These are phyloP conservation scores for Nipponia nippon DNA, from an alignment of 2,113 vertebrate species.

Conservation along the genomic window DNA sequence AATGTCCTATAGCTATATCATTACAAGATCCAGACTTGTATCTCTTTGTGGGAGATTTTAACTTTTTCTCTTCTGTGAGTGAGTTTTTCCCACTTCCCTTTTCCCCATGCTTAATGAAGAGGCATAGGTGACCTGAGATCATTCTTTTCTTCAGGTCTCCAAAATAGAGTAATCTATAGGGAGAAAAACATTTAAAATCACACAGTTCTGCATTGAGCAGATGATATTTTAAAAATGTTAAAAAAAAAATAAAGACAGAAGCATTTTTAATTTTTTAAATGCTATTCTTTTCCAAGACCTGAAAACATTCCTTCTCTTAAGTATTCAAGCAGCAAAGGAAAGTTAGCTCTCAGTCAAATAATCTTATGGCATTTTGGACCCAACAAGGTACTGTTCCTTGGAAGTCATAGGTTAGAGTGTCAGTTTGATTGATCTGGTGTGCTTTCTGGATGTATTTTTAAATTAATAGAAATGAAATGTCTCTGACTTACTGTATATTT, in stretches of 20 bases:
- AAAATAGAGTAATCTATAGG: fast-evolving
- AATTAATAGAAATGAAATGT: constrained; percentile 6
- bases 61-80: background rate
- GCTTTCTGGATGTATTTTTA: background rate
- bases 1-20: background rate
- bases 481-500: background rate
- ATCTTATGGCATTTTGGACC: background rate
- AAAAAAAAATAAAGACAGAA: background rate
- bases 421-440: background rate
- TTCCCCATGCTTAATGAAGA: background rate
- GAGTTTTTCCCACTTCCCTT: background rate
- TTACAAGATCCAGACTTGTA: background rate
- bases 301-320: background rate
- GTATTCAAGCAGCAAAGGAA: background rate
- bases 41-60: background rate
- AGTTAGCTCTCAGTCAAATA: background rate
- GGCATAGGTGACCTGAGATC: background rate
- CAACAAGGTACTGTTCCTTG: background rate
- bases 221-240: background rate
- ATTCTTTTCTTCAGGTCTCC: background rate
- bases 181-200: background rate
- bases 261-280: background rate
- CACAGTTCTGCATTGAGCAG: background rate
- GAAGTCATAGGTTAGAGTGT: background rate
- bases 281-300: background rate